phyloP scores from a whole-genome alignment of 2,113 vertebrate genomes.

The Pteronura brasiliensis region DNA sequence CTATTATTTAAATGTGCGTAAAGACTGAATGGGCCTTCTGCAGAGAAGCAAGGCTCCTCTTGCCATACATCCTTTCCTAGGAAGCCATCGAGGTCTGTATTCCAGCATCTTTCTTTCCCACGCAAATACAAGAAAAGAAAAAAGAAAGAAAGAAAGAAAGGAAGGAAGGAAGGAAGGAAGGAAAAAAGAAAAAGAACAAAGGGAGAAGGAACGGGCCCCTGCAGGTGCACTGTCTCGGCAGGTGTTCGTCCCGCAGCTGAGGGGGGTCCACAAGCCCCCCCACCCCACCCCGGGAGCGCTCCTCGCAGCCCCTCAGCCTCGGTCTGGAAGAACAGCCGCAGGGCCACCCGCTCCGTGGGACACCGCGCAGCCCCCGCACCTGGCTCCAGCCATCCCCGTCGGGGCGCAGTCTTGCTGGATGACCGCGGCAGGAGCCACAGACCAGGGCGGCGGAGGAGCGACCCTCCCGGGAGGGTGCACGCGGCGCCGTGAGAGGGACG shows the following conservation, averaged over 20 bases:
- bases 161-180: too few species aligned
- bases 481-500: neutral
- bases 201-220: neutral
- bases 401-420: neutral
- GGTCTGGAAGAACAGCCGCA: neutral
- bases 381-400: neutral
- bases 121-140: neutral
- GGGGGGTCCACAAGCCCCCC: too few species aligned
- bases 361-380: neutral
- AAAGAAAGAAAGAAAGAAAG: rapidly evolving
- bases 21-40: neutral
- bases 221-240: neutral
- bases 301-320: neutral
- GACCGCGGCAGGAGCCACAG: neutral
- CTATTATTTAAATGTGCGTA: neutral
- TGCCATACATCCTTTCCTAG: neutral
- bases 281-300: neutral
- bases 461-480: neutral
- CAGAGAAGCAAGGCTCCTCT: neutral
- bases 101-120: neutral
- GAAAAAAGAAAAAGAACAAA: neutral
- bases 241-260: neutral
- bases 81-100: neutral
- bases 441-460: neutral
- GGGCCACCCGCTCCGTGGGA: neutral